Evolutionary conservation across 2,888 invertebrate genomes (phyloP), one percentile per base, ranked within the genome.

Genomic region (Leptinotarsa haldemani): DNA sequence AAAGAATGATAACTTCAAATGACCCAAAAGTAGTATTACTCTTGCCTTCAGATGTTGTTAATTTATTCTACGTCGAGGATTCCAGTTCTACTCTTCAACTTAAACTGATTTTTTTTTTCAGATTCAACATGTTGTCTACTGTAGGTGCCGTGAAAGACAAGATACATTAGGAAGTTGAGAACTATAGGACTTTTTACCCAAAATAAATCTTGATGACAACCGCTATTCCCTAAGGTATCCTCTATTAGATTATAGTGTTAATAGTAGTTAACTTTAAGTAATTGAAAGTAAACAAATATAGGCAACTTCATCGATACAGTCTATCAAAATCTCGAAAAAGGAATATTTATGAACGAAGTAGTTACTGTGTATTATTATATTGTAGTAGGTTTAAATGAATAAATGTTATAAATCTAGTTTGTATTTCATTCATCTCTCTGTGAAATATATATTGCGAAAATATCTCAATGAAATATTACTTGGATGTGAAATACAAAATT

Each of bases 191-290:
- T 72, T 16, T 1, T 25, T 66, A 13, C 46, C 15, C n/a, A 30
- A 13, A 63, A 50, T 16, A 68, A 61, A n/a, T 56, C 69, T 67
- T 70, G 73, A 73, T 68, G 77, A 77, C 75, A 52, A 71, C 73
- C 71, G 77, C 77, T 67, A 75, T 77, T 71, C 75, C 65, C 66
- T 53, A 75, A 67, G 77, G 77, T 75, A 75, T 65, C 70, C 75
- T 70, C 73, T 70, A 68, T 77, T 74, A 50, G 40, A 61, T 25
- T 9, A 40, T 65, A 71, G 69, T 20, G n/a, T 71, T 65, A 67
- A 63, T 64, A 70, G 25, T 68, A 74, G 70, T 65, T 70, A 70
- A 74, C 20, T 30, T 12, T 68, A 18, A 58, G 18, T 66, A 70
- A 53, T 56, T 66, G 53, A 64, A 64, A 70, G 47, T 71, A 48